phyloP scores from a whole-genome alignment of 2,113 vertebrate species.

The Oreochromis tanganicae region DNA sequence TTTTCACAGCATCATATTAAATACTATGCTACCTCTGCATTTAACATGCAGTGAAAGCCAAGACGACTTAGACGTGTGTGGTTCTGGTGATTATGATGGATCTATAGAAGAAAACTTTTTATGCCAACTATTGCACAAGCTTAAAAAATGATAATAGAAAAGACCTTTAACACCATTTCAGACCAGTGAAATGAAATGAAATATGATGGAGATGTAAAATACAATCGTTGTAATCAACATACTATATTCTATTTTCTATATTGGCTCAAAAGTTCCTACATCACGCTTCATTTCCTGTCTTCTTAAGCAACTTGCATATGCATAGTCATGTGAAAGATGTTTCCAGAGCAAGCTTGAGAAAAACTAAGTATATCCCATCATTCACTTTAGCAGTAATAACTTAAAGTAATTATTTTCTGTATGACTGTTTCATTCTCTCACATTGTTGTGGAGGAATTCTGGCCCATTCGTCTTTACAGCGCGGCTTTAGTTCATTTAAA shows the following conservation, averaged over 20 bases:
- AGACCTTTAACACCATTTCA: neutral
- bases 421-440: no score
- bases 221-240: neutral
- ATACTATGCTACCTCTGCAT: neutral
- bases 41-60: neutral
- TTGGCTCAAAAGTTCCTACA: neutral
- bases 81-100: neutral
- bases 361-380: no score
- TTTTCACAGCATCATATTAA: neutral
- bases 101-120: neutral
- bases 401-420: no score
- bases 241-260: neutral
- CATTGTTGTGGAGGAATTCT: no score
- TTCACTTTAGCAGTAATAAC: no score
- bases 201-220: neutral
- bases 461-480: no score
- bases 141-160: accelerated
- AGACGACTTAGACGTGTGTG: neutral
- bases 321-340: no score
- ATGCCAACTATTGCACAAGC: neutral
- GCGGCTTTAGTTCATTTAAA: no score
- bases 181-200: accelerated
- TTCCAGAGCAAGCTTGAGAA: no score
- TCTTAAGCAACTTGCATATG: neutral
- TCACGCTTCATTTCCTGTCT: neutral